Base-by-base conservation (phyloP, 2,888 invertebrate species). In the Tetheella fluctuosa region DNA sequence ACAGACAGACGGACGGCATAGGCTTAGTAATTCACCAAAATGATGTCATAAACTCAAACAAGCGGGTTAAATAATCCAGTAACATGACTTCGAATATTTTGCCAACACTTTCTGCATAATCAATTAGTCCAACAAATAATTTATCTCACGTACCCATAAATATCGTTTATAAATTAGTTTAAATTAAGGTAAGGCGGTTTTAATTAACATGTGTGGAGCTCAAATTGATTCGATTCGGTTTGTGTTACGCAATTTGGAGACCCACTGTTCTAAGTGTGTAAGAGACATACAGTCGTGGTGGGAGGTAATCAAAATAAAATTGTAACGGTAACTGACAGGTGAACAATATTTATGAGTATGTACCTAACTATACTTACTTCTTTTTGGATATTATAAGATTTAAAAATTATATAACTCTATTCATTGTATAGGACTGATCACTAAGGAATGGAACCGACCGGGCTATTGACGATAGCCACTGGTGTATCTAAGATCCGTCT, bases 171-270 rank as follows among this genome's bases (percentile, higher is more conserved):
- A 77, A 81, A 84, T 83, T 80, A 81, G 71, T 62, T 69, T 68
- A 65, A 64, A 64, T 63, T 65, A 61, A 61, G 63, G 61, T 54
- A 62, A 69, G 65, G 63, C 63, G 63, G 68, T 77, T 83, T 83
- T 83, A 84, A 86, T 84, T 81, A 84, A 82, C 79, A 76, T 78
- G 73, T 76, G 77, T 72, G 73, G 78, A 74, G 71, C 73, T 62
- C 59, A 78, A 85, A 85, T 85, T 83, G 79, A 85, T 84, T 82
- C 77, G 79, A 80, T 80, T 77, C 74, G 71, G 74, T 73, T 80
- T 79, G 80, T 76, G 79, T 71, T 70, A 74, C 76, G 80, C 75
- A 78, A 81, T 83, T 84, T 76, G 71, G 74, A 65, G 73, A 69
- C 73, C 73, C 64, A 70, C 66, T 68, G 70, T 68, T 68, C 70